Conservation (phyloP, 2,797 vertebrate genomes). For the Sebastes vulpes region DNA sequence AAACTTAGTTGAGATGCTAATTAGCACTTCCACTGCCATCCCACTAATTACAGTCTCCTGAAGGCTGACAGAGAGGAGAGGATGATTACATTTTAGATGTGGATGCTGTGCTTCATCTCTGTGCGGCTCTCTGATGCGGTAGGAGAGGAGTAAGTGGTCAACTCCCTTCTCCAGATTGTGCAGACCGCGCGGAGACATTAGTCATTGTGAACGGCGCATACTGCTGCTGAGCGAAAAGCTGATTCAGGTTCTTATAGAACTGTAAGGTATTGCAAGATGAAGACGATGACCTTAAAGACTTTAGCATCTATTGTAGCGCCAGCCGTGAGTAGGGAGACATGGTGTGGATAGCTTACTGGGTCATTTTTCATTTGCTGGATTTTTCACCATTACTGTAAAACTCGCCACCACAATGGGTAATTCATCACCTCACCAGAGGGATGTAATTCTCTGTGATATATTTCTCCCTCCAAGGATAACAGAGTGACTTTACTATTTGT, state of each 20-base stretch:
- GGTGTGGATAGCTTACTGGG: constrained; percentile 27
- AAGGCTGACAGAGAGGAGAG: constrained; percentile 12
- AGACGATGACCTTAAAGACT: constrained; percentile 64
- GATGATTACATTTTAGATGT: constrained; percentile 18
- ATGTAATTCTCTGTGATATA: constrained; percentile 48
- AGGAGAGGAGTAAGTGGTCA: constrained; percentile 48
- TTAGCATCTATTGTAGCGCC: constrained; percentile 50
- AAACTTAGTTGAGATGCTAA: constrained; percentile 64
- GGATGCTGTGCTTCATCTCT: constrained; percentile 15
- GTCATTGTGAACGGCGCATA: constrained; percentile 46
- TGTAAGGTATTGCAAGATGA: constrained; percentile 41
- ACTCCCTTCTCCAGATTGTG: constrained; percentile 9
- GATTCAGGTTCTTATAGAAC: constrained; percentile 69
- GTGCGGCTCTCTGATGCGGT: constrained; percentile 9
- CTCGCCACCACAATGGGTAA: constrained; percentile 30
- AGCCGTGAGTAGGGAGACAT: constrained; percentile 27
- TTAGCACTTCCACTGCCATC: constrained; percentile 56
- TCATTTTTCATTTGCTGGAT: constrained; percentile 71
- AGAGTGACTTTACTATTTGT: constrained; percentile 52
- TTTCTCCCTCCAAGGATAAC: constrained; percentile 50
- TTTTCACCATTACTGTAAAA: constrained; percentile 55
- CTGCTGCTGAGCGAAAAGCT: constrained; percentile 56
- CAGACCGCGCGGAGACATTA: constrained; percentile 42
- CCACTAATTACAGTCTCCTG: constrained; percentile 64
- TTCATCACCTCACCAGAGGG: constrained; percentile 53